These are phyloP conservation scores for Drosophila nigrodunni DNA, from an alignment of 1,140 invertebrate genomes.

Conservation along the genomic window DNA sequence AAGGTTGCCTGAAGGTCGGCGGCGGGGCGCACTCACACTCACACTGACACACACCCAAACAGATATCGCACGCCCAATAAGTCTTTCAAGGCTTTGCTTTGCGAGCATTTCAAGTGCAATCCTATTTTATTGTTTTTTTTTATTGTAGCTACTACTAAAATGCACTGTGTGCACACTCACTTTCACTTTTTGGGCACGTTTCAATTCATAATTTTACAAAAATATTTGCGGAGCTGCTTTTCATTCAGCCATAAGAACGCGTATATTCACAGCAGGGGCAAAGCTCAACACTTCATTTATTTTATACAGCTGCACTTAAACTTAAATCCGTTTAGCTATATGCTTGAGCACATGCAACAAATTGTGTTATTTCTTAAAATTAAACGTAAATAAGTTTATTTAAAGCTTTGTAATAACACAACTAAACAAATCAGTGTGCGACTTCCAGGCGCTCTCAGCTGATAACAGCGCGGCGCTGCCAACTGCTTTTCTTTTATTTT, in stretches of 20 bases:
- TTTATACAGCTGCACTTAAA: constrained; percentile 2
- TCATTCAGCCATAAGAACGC: not conserved
- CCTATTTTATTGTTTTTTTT: not conserved
- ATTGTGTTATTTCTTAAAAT: not conserved
- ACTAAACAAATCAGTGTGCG: constrained; percentile 44
- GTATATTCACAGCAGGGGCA: constrained; percentile 11
- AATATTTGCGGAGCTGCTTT: constrained; percentile 3
- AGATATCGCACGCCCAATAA: constrained; percentile 6
- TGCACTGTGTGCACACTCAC: constrained; percentile 45
- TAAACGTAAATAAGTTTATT: constrained; percentile 16
- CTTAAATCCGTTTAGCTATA: not conserved
- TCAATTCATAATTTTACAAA: constrained; percentile 55
- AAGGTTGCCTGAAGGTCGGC: constrained; percentile 83
- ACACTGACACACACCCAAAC: constrained; percentile 15
- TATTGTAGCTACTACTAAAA: not conserved
- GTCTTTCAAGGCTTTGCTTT: constrained; percentile 24
- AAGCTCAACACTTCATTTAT: constrained; percentile 4
- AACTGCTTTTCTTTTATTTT: constrained; percentile 10
- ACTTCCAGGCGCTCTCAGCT: constrained; percentile 49
- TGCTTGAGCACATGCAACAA: constrained; percentile 1
- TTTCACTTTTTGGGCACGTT: constrained; percentile 65
- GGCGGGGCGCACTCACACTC: constrained; percentile 55
- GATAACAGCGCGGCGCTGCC: constrained; percentile 52
- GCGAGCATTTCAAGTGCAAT: constrained; percentile 6
- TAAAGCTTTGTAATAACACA: constrained; percentile 30